A percentile compares a stretch with the other conserved stretches of the same genome.
phyloP scores from a whole-genome alignment of 2,888 invertebrate genomes.

The Minunthozetes semirufus region DNA sequence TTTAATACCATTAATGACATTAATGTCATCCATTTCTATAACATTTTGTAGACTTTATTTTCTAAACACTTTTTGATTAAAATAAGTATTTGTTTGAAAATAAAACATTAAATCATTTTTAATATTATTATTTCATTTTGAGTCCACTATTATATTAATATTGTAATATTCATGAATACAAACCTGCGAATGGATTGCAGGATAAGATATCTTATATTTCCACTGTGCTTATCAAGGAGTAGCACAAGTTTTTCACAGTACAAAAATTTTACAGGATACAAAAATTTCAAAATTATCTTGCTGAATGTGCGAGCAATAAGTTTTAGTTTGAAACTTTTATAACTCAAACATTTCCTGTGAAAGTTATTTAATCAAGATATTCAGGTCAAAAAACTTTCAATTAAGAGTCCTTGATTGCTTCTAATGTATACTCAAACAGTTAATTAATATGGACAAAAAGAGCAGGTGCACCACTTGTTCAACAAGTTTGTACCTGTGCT shows the following conservation, averaged over 20 bases:
- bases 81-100: too few relatives aligned
- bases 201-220: not conserved
- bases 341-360: too few relatives aligned
- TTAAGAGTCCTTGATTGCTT: not conserved
- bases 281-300: too few relatives aligned
- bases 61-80: too few relatives aligned
- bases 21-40: not conserved
- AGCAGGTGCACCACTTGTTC: slow-evolving; percentile 16
- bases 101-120: not conserved
- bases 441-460: slow-evolving; percentile 1
- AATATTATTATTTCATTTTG: not conserved
- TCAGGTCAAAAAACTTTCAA: too few relatives aligned
- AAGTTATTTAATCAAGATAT: too few relatives aligned
- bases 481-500: not conserved
- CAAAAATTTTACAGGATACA: too few relatives aligned
- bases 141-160: not conserved
- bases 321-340: too few relatives aligned
- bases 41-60: not conserved
- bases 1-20: not conserved
- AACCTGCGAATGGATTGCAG: not conserved
- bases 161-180: not conserved
- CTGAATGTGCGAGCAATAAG: too few relatives aligned
- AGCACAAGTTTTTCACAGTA: too few relatives aligned
- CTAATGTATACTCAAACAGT: not conserved
- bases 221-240: too few relatives aligned